A percentile compares a stretch with the other conserved stretches of the same genome.
phyloP scores from a whole-genome alignment of 1,140 invertebrate species.

The Meloidogyne floridensis region DNA sequence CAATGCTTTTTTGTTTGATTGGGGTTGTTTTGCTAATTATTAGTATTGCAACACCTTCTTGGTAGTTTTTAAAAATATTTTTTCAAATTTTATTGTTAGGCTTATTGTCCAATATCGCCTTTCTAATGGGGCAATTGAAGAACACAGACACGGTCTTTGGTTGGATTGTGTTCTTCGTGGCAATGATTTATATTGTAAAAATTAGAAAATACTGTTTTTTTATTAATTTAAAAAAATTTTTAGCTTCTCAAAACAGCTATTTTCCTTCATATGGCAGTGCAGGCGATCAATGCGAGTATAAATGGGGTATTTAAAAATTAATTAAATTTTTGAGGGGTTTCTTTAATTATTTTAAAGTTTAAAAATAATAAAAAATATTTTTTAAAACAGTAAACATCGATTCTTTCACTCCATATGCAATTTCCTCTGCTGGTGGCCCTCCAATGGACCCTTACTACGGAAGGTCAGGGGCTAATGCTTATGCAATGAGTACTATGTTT shows the following conservation, averaged over 20 bases:
- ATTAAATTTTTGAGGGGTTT: not conserved
- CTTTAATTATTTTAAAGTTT: not conserved
- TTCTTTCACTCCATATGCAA: not conserved
- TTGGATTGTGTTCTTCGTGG: constrained; percentile 31
- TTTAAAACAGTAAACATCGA: constrained; percentile 1
- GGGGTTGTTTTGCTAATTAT: constrained; percentile 9
- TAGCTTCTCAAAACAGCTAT: not conserved
- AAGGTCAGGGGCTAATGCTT: not conserved
- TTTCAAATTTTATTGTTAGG: not conserved
- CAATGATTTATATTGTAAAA: constrained; percentile 12
- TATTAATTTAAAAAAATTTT: not conserved
- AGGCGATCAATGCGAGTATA: constrained; percentile 27
- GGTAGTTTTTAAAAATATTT: not conserved
- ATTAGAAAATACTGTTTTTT: not conserved
- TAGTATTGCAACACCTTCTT: constrained; percentile 24
- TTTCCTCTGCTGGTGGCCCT: not conserved
- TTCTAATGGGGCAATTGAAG: constrained; percentile 14
- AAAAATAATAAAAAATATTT: not conserved
- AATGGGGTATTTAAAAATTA: constrained; percentile 25
- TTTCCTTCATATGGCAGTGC: constrained; percentile 19
- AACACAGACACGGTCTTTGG: constrained; percentile 31
- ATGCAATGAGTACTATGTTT: constrained; percentile 28
- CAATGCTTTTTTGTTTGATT: constrained; percentile 9
- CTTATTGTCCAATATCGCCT: constrained; percentile 20
- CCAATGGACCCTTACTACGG: constrained; percentile 21